Evolutionary conservation across 2,888 invertebrate genomes (phyloP).

Genomic region (Vannuccia rotundouncinata): DNA sequence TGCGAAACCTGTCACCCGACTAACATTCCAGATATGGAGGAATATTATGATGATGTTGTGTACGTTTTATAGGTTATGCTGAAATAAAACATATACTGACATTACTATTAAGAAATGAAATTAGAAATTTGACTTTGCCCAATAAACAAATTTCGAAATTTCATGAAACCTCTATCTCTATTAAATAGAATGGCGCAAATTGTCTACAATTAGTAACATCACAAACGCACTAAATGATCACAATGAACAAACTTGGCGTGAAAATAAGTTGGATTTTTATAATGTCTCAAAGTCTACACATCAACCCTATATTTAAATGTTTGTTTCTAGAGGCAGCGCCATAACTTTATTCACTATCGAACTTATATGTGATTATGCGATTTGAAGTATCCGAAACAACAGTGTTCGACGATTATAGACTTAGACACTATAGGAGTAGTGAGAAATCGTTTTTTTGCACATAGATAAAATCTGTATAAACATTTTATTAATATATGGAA

Average conservation of each 20-base stretch:
- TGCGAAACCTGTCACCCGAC: too few species aligned
- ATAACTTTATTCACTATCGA: background rate
- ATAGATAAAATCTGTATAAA: background rate
- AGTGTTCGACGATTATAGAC: background rate
- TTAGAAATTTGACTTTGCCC: background rate
- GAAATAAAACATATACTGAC: background rate
- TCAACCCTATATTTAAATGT: background rate
- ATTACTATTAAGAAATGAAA: background rate
- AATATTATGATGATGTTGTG: too few species aligned
- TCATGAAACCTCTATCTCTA: background rate
- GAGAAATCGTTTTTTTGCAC: background rate
- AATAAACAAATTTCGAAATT: background rate
- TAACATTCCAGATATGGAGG: too few species aligned
- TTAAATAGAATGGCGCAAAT: background rate
- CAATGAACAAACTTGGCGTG: background rate
- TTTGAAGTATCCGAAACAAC: background rate
- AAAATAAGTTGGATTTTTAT: background rate
- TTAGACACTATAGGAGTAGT: background rate
- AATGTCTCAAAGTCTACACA: background rate
- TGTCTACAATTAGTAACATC: background rate
- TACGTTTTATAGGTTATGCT: too few species aligned
- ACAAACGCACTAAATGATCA: background rate
- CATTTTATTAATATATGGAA: background rate
- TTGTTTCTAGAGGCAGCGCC: background rate
- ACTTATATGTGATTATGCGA: background rate